Conservation (phyloP, 2,797 vertebrate genomes). For the Alauda arvensis region DNA sequence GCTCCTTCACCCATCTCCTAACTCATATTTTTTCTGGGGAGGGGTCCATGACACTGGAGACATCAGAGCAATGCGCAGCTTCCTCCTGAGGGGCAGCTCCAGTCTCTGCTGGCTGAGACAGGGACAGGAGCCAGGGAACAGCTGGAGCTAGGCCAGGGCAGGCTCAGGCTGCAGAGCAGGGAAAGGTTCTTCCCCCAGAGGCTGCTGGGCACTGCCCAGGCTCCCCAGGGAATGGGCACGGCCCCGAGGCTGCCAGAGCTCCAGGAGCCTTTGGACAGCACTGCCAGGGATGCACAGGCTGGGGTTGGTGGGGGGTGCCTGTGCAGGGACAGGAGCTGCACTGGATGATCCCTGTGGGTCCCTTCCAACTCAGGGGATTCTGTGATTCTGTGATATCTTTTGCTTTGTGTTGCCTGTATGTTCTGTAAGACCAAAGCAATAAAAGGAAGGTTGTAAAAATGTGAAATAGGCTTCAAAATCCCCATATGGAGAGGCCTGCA, state of each 20-base stretch:
- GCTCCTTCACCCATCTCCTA: background rate
- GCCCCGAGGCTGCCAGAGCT: background rate
- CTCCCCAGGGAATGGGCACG: background rate
- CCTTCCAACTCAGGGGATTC: background rate
- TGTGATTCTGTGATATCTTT: background rate
- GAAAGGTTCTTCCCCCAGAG: background rate
- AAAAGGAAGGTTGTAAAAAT: background rate
- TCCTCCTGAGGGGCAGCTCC: fast-evolving
- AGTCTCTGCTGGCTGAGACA: fast-evolving
- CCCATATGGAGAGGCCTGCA: background rate
- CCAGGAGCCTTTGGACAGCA: background rate
- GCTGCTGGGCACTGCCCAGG: background rate
- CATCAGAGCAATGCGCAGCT: background rate
- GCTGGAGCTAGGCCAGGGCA: background rate
- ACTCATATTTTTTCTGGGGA: background rate
- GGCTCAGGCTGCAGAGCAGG: background rate
- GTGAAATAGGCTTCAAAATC: background rate
- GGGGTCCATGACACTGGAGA: background rate
- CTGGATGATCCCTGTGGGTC: background rate
- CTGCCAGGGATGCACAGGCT: background rate
- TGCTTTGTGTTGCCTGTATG: background rate
- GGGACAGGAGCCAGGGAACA: fast-evolving
- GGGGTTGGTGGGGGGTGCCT: background rate
- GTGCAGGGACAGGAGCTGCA: fast-evolving
- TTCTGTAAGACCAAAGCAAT: background rate